A percentile compares a stretch with the other conserved stretches of the same genome.
These are phyloP conservation scores for Lophura swinhoii DNA, from an alignment of 2,797 vertebrate genomes.

Conservation along the genomic window DNA sequence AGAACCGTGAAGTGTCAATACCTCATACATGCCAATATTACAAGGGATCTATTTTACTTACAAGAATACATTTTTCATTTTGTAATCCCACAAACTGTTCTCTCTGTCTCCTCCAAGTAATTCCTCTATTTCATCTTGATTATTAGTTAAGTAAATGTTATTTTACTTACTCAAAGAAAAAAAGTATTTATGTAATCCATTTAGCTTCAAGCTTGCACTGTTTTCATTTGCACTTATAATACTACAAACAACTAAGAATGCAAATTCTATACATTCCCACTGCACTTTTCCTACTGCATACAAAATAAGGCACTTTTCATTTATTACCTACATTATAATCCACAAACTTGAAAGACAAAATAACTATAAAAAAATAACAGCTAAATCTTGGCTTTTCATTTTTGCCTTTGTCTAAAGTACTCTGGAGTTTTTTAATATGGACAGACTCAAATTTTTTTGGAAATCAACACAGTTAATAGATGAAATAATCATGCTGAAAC, in stretches of 20 bases:
- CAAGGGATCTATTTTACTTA: slow-evolving; percentile 7
- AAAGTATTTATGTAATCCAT: not conserved
- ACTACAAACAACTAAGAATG: not conserved
- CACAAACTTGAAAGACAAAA: not conserved
- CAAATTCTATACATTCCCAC: not conserved
- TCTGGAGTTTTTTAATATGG: not conserved
- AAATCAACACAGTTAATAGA: not conserved
- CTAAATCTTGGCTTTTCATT: not conserved
- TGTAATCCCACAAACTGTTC: not conserved
- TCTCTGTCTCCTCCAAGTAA: not conserved
- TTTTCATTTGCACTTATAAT: not conserved
- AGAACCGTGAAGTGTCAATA: not conserved
- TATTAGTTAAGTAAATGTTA: not conserved
- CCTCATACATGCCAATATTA: not conserved
- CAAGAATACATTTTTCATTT: not conserved
- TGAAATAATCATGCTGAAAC: not conserved
- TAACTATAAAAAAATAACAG: not conserved
- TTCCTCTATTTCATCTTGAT: not conserved
- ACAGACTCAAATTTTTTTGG: not conserved
- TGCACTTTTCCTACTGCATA: not conserved
- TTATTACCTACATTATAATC: not conserved
- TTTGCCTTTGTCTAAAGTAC: not conserved
- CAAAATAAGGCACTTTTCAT: not conserved
- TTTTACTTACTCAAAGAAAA: not conserved
- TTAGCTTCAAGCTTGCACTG: not conserved